These are phyloP conservation scores for Meiosimyza platycephala DNA, from an alignment of 2,888 invertebrate species.

Conservation along the genomic window DNA sequence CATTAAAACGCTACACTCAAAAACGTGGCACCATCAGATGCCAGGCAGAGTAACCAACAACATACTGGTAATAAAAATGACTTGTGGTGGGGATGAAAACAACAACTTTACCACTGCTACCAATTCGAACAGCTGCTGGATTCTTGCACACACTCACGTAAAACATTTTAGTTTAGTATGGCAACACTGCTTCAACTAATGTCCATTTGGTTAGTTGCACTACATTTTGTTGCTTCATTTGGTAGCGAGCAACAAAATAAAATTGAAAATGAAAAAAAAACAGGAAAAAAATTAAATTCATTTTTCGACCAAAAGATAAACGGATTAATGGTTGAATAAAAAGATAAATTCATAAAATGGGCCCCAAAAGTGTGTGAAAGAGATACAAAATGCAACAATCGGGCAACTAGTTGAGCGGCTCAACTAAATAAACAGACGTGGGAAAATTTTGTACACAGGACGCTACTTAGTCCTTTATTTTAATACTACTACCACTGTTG, in stretches of 20 bases:
- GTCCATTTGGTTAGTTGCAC: not conserved
- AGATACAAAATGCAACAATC: not conserved
- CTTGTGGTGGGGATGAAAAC: not conserved
- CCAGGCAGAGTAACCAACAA: not conserved
- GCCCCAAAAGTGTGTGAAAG: constrained; percentile 10
- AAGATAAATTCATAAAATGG: constrained; percentile 24
- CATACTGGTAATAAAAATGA: not conserved
- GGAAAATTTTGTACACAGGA: not conserved
- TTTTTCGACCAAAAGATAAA: constrained; percentile 20
- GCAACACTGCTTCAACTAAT: not conserved
- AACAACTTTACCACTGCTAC: not conserved
- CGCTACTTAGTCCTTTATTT: too few species aligned
- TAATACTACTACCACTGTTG: too few species aligned
- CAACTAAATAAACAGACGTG: constrained; percentile 24
- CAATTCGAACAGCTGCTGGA: not conserved
- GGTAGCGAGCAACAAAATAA: not conserved
- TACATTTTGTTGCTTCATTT: constrained; percentile 20
- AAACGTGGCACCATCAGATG: constrained; percentile 1
- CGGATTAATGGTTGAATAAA: constrained; percentile 29
- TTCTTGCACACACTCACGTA: not conserved
- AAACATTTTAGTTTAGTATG: too few species aligned
- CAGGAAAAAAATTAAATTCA: not conserved
- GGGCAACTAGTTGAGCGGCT: not conserved
- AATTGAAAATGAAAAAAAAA: not conserved
- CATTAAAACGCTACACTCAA: not conserved